A percentile compares a stretch with the other conserved stretches of the same genome.
These are phyloP conservation scores for Perognathus longimembris DNA, from an alignment of 2,113 vertebrate genomes.

Conservation along the genomic window DNA sequence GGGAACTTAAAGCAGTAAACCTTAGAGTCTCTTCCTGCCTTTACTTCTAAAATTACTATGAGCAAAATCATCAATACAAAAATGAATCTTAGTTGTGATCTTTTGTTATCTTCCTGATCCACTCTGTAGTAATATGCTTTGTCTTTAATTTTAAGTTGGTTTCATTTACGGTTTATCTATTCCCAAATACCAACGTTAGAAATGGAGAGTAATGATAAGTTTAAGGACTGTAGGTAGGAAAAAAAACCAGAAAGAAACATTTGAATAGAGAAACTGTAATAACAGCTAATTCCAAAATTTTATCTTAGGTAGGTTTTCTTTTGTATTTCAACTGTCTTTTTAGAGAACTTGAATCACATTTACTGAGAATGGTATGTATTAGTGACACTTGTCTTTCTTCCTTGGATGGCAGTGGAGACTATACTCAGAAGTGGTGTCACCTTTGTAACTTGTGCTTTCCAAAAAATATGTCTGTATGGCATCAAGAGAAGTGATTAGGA, in stretches of 20 bases:
- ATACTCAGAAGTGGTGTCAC: not conserved
- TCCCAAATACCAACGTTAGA: not conserved
- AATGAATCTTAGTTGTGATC: not conserved
- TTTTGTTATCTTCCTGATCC: not conserved
- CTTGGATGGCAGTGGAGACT: not conserved
- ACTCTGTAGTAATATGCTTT: not conserved
- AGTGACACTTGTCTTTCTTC: constrained; percentile 7
- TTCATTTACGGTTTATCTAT: not conserved
- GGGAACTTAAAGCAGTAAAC: not conserved
- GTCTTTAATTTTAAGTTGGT: not conserved
- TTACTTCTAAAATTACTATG: not conserved
- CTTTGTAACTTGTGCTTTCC: constrained; percentile 20
- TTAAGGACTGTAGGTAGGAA: not conserved
- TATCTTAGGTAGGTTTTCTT: not conserved
- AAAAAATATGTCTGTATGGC: constrained; percentile 29
- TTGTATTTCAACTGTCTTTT: not conserved
- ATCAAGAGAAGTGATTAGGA: constrained; percentile 48
- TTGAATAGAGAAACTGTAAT: not conserved
- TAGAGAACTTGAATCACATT: constrained; percentile 40
- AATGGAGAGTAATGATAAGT: not conserved
- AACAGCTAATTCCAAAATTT: not conserved
- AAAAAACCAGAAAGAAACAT: not conserved
- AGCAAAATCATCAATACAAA: not conserved
- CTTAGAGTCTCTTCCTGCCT: not conserved
- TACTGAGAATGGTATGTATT: not conserved